Evolutionary conservation across 2,113 vertebrate genomes (phyloP).

Genomic region (Hydrolagus affinis): DNA sequence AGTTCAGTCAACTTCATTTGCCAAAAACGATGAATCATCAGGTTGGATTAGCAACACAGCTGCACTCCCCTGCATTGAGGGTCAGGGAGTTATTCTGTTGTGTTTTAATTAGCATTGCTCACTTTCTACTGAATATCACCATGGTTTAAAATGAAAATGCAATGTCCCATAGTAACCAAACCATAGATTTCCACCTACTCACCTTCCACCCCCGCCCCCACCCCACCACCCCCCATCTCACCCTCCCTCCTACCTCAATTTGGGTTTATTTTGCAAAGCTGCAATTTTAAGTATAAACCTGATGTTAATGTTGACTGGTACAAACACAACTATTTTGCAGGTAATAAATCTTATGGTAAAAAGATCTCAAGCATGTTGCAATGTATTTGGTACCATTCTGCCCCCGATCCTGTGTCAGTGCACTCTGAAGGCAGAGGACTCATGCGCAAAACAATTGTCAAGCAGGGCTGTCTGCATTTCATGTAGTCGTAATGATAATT

Average conservation of each 20-base stretch:
- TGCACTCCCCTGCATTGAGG: background rate
- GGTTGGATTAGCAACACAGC: background rate
- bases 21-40: background rate
- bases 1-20: background rate
- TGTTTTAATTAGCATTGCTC: conserved; percentile 1
- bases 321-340: conserved; percentile 3
- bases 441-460: conserved; percentile 5
- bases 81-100: too few species aligned
- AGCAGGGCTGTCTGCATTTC: conserved; percentile 19
- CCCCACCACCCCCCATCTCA: too few species aligned
- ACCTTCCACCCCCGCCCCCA: too few species aligned
- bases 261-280: background rate
- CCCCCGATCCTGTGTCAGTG: conserved; percentile 22
- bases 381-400: background rate
- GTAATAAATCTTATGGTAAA: conserved; percentile 3
- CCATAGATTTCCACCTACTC: too few species aligned
- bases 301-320: conserved; percentile 12
- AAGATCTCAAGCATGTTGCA: conserved; percentile 13
- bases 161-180: too few species aligned
- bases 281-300: background rate
- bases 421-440: conserved; percentile 19
- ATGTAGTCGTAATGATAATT: background rate
- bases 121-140: background rate
- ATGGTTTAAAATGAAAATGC: background rate
- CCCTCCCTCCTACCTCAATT: too few species aligned